Base-by-base conservation (phyloP, 2,888 invertebrate genomes). In the Acrocera orbiculus region DNA sequence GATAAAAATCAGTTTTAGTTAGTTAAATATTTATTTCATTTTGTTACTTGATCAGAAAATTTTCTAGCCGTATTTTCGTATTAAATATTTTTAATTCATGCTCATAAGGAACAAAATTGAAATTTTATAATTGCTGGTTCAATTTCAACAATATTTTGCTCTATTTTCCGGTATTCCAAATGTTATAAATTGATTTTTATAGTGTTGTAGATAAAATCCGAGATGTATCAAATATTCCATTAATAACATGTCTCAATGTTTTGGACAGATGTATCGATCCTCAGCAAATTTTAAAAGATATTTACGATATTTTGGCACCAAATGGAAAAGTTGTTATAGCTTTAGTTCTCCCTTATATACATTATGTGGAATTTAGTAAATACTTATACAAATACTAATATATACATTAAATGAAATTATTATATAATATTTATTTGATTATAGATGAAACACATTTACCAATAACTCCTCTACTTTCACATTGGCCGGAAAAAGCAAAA, bases 181-280 rank as follows among this genome's bases (percentile, higher is more conserved):
- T n/a, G n/a, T n/a, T n/a, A n/a, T 27, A 27, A 4, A 11, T 24
- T 27, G 5, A 10, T 5, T 22, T 8, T 22, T 50, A 51, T 30
- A 52, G 49, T 34, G 56, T 61, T 6, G 44, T 60, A 28, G 51
- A 53, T 16, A 51, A 53, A 39, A 51, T 60, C n/a, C 44, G 43
- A 26, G 50, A 53, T 17, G 36, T 58, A 5, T 46, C 49, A 27
- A 53, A 58, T 39, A 46, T 58, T 2, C 54, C 58, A 23, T 43
- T 61, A 32, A 50, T 61, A 34, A 50, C 56, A 8, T 93, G 92
- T 61, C 64, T 98, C 41, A 98, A 98, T 60, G 70, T 96, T 20
- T 64, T 96, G 43, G 96, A 98, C 61, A 75, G 96, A 34, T 93
- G 93, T 63, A 80, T 79, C 54, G 71, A 72, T 45, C 93, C 96